Conservation (phyloP, 2,797 vertebrate species). For the Passerculus sandwichensis region DNA sequence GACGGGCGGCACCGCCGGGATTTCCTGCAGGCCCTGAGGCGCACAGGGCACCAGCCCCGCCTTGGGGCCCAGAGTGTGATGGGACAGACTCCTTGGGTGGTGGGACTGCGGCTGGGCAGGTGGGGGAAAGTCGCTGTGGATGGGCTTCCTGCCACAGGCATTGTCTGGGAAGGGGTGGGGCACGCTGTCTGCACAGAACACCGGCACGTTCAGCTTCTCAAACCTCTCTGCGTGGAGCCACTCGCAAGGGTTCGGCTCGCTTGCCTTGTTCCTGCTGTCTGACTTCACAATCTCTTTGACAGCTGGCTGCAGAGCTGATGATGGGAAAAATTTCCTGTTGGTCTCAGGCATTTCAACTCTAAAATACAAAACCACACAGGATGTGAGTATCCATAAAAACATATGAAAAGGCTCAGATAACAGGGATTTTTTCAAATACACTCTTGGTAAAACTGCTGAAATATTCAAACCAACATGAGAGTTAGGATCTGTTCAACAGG, state of each 20-base stretch:
- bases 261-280: slow-evolving; percentile 47
- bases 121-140: neutral
- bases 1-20: neutral
- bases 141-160: slow-evolving; percentile 24
- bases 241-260: slow-evolving; percentile 11
- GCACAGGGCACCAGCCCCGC: neutral
- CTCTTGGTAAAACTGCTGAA: neutral
- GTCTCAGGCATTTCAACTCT: slow-evolving; percentile 63
- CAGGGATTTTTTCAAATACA: neutral
- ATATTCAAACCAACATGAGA: neutral
- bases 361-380: neutral
- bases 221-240: slow-evolving; percentile 39
- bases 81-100: neutral
- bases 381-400: neutral
- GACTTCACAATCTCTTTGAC: slow-evolving; percentile 44
- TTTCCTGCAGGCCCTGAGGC: slow-evolving; percentile 32
- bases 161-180: slow-evolving; percentile 16
- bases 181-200: neutral
- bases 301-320: slow-evolving; percentile 30
- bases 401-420: neutral
- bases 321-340: slow-evolving; percentile 52
- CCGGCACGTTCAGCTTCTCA: slow-evolving; percentile 1
- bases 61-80: neutral
- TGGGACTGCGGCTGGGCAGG: neutral
- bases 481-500: neutral